Evolutionary conservation across 2,888 invertebrate genomes (phyloP).

Genomic region (Hipparchia semele): DNA sequence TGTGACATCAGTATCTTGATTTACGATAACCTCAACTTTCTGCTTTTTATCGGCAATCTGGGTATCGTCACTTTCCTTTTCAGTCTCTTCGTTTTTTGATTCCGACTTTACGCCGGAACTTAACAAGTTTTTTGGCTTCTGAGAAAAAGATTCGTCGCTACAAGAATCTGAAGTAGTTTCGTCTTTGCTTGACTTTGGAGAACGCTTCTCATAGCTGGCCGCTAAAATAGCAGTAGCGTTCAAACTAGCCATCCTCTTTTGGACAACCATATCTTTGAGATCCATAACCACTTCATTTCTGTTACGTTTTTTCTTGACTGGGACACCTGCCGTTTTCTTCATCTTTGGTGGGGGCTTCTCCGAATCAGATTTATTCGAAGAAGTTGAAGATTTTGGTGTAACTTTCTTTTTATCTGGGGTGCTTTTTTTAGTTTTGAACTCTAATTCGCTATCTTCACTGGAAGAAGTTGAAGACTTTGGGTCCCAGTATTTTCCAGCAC

Average conservation of each 20-base stretch:
- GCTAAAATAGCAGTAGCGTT: constrained; percentile 96
- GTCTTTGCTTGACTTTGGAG: constrained; percentile 82
- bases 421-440: constrained; percentile 70
- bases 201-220: constrained; percentile 92
- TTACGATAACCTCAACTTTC: constrained; percentile 90
- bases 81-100: constrained; percentile 72
- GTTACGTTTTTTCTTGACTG: constrained; percentile 81
- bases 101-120: constrained; percentile 82
- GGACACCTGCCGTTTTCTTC: constrained; percentile 71
- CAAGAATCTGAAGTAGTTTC: constrained; percentile 83
- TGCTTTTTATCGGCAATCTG: constrained; percentile 70
- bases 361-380: constrained; percentile 73
- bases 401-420: constrained; percentile 72
- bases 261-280: constrained; percentile 93
- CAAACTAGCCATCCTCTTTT: constrained; percentile 95
- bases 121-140: constrained; percentile 80
- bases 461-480: constrained; percentile 87
- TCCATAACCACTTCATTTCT: constrained; percentile 88
- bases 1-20: constrained; percentile 93
- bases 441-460: constrained; percentile 80
- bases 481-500: constrained; percentile 93
- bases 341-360: constrained; percentile 77
- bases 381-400: constrained; percentile 53
- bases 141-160: constrained; percentile 78
- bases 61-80: constrained; percentile 70